Conservation (phyloP, 1,140 invertebrate species). For the Pseudomyrmex gracilis region DNA sequence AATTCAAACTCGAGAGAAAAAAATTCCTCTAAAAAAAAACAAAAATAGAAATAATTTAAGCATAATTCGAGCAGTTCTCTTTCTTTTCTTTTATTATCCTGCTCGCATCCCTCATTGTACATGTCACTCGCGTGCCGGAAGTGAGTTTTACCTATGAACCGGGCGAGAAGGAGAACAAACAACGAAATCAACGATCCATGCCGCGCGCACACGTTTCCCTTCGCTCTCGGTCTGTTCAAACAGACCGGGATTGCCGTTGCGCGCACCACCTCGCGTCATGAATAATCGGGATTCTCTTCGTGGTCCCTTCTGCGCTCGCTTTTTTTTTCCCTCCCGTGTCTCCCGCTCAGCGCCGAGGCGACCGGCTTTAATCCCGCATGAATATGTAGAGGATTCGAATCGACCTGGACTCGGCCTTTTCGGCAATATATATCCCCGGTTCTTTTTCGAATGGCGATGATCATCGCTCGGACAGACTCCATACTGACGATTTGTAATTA, state of each 20-base stretch:
- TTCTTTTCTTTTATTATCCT: no score
- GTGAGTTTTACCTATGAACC: constrained; percentile 74
- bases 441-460: constrained; percentile 56
- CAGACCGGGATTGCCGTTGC: constrained; percentile 71
- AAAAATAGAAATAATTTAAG: not conserved
- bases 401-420: constrained; percentile 40
- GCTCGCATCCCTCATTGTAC: not conserved
- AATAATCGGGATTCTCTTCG: constrained; percentile 74
- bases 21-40: not conserved
- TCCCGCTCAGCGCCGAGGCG: constrained; percentile 48
- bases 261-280: constrained; percentile 69
- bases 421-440: constrained; percentile 46
- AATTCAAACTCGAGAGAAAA: no score
- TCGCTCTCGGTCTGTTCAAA: constrained; percentile 68
- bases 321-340: constrained; percentile 46
- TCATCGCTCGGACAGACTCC: constrained; percentile 39
- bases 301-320: constrained; percentile 53
- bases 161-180: constrained; percentile 64
- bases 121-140: constrained; percentile 60
- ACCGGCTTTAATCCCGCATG: constrained; percentile 75
- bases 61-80: no score
- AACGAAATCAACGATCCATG: constrained; percentile 65
- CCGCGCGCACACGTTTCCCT: constrained; percentile 63
- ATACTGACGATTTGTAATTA: constrained; percentile 60
- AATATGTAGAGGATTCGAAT: constrained; percentile 73